phyloP scores from a whole-genome alignment of 2,113 vertebrate species.

The Tringa solitaria region DNA sequence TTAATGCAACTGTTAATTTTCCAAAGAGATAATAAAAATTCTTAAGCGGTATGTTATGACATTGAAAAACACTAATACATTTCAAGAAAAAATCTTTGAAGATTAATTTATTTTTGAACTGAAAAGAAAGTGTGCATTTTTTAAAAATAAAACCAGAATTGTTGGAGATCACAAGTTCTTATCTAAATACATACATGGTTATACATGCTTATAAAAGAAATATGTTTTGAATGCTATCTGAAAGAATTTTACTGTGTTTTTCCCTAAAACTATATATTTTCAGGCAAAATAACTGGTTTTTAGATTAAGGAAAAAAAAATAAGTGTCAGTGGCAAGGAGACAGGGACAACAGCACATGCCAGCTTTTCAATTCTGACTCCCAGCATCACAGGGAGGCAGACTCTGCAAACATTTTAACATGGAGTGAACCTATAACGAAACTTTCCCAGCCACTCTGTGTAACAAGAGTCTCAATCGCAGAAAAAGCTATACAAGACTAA shows the following conservation, averaged over 20 bases:
- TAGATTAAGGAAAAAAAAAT: neutral
- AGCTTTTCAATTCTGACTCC: neutral
- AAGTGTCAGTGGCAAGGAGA: too few species aligned
- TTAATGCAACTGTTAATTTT: neutral
- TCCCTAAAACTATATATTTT: neutral
- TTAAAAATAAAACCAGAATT: neutral
- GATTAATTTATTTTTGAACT: neutral
- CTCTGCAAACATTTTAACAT: neutral
- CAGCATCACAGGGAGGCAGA: neutral
- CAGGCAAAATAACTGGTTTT: neutral
- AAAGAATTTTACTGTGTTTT: neutral
- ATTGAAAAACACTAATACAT: neutral
- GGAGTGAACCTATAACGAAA: neutral
- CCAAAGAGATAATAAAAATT: neutral
- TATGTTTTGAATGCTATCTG: neutral
- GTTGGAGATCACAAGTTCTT: neutral
- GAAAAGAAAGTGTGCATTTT: neutral
- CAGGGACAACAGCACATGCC: neutral
- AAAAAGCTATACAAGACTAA: neutral
- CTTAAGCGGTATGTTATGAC: neutral
- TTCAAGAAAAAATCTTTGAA: neutral
- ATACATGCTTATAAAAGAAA: neutral
- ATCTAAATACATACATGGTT: neutral
- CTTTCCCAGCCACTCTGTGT: neutral
- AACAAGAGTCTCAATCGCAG: neutral